phyloP scores from a whole-genome alignment of 2,113 vertebrate genomes.

The Edolisoma coerulescens region DNA sequence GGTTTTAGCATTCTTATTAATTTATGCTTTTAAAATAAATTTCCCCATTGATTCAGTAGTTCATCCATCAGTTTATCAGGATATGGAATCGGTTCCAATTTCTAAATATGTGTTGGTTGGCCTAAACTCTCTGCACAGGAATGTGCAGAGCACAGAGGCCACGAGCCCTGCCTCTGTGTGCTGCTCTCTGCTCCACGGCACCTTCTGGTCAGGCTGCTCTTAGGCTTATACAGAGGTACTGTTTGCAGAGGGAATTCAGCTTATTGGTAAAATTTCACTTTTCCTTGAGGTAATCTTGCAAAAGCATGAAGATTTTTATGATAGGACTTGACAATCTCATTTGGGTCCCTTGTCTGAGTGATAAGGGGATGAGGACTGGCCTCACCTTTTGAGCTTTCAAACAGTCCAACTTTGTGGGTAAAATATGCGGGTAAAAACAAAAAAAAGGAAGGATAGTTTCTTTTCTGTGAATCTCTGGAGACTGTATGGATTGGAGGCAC shows the following conservation, averaged over 20 bases:
- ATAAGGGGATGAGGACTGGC: not conserved
- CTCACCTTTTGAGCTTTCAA: not conserved
- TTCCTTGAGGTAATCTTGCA: not conserved
- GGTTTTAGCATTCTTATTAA: not conserved
- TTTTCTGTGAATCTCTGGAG: not conserved
- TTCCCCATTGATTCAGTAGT: not conserved
- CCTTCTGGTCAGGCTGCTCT: not conserved
- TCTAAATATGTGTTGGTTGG: not conserved
- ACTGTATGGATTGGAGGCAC: not conserved
- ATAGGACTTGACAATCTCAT: not conserved
- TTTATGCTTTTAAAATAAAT: fast-evolving
- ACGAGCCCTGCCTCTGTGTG: not conserved
- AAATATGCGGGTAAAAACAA: not conserved
- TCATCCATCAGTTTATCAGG: not conserved
- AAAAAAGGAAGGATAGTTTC: not conserved
- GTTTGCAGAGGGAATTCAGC: not conserved
- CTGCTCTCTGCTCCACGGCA: not conserved
- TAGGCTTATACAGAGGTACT: fast-evolving
- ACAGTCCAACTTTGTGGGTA: not conserved
- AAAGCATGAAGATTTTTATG: not conserved
- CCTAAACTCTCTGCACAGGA: not conserved
- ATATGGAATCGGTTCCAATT: not conserved
- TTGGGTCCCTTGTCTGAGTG: not conserved
- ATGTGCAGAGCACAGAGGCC: not conserved
- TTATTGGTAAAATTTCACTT: not conserved